These are phyloP conservation scores for Tachystola acroxantha DNA, from an alignment of 2,888 invertebrate species.

Conservation along the genomic window DNA sequence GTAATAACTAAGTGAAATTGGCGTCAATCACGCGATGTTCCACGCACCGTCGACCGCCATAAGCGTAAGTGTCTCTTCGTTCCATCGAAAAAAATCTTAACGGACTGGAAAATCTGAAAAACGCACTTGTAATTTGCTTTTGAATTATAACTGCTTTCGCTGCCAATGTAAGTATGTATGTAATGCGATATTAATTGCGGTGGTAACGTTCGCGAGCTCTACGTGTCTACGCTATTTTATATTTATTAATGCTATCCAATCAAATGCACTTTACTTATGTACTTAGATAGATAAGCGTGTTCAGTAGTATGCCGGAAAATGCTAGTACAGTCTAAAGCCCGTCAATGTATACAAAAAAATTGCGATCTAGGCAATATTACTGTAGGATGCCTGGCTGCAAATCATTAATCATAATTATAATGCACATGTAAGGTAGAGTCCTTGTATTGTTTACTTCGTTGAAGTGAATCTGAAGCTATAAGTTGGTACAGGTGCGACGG, in stretches of 20 bases:
- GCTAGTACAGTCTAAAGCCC: too few species aligned
- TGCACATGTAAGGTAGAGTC: too few species aligned
- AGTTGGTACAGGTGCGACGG: conserved; percentile 46
- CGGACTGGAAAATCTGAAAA: conserved; percentile 63
- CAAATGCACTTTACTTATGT: too few species aligned
- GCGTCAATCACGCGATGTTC: conserved; percentile 49
- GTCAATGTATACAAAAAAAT: too few species aligned
- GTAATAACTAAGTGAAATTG: conserved; percentile 54
- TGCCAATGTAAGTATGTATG: conserved; percentile 26
- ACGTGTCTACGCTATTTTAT: not conserved
- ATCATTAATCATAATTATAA: too few species aligned
- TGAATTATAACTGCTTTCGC: conserved; percentile 66
- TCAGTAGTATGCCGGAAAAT: too few species aligned
- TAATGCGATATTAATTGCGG: conserved; percentile 50
- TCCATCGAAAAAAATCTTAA: conserved; percentile 43
- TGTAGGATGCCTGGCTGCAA: too few species aligned
- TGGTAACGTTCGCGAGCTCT: conserved; percentile 28
- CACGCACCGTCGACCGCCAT: conserved; percentile 58
- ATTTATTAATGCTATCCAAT: too few species aligned
- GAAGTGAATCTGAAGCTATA: conserved; percentile 55
- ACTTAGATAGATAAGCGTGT: too few species aligned
- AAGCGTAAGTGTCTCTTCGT: conserved; percentile 54
- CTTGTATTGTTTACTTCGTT: too few species aligned
- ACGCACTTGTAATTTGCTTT: conserved; percentile 50
- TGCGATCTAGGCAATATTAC: too few species aligned